Conservation (phyloP, 2,888 invertebrate genomes). For the Hypomecis atomaria region DNA sequence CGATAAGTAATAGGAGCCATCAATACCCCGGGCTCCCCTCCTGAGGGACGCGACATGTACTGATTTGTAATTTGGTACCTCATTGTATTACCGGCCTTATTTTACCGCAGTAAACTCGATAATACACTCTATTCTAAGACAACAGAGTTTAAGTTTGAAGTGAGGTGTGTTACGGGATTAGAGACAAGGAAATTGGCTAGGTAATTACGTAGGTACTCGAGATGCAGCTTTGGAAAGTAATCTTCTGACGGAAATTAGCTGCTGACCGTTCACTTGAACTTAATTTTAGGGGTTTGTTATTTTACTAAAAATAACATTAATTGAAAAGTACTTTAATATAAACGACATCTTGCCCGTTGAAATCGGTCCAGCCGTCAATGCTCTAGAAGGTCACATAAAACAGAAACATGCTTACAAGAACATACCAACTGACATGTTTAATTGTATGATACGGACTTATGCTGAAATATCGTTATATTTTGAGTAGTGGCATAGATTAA, state of each 20-base stretch:
- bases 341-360: too few species aligned
- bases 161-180: conserved; percentile 24
- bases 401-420: too few species aligned
- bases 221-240: conserved; percentile 27
- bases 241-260: conserved; percentile 15
- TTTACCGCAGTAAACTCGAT: conserved; percentile 10
- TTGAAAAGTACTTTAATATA: too few species aligned
- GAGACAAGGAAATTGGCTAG: conserved; percentile 37
- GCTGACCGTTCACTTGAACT: conserved; percentile 1
- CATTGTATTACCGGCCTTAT: conserved; percentile 30
- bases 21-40: conserved; percentile 46
- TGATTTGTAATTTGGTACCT: conserved; percentile 57
- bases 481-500: too few species aligned
- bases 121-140: conserved; percentile 12
- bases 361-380: too few species aligned
- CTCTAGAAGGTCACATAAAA: too few species aligned
- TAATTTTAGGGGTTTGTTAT: too few species aligned
- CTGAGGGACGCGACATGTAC: conserved; percentile 47
- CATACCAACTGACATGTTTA: too few species aligned
- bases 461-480: too few species aligned
- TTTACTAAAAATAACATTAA: too few species aligned
- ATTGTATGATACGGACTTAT: too few species aligned
- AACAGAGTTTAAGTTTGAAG: conserved; percentile 12
- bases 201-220: conserved; percentile 38
- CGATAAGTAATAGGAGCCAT: conserved; percentile 49